Percentiles rank a stretch among this genome's conserved stretches.
Conservation (phyloP, 2,888 invertebrate genomes). For the Eugnorisma glareosa region DNA sequence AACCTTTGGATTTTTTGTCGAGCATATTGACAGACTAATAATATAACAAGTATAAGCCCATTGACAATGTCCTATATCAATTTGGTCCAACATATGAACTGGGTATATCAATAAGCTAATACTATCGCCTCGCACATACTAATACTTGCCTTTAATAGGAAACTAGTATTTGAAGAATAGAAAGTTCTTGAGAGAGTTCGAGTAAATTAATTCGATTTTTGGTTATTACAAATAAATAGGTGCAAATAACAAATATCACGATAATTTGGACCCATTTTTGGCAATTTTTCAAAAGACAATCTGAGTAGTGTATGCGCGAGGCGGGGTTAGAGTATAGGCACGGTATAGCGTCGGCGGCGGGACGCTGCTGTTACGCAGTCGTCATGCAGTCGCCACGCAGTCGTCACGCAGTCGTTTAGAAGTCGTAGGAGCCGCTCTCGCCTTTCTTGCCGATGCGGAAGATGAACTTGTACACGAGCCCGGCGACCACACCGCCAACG, state of each 20-base stretch:
- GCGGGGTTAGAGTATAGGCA: constrained; percentile 65
- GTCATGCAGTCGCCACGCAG: constrained; percentile 60
- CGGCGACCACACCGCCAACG: constrained; percentile 94
- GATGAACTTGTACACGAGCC: constrained; percentile 93
- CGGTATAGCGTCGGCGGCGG: constrained; percentile 37
- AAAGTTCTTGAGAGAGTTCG: not conserved
- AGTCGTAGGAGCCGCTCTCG: constrained; percentile 94
- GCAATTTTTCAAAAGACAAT: constrained; percentile 1
- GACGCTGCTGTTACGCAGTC: constrained; percentile 36
- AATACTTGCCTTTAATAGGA: constrained; percentile 30
- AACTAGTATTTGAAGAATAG: constrained; percentile 21
- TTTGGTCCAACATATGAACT: constrained; percentile 66
- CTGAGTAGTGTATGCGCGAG: constrained; percentile 60
- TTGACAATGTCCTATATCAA: constrained; percentile 66
- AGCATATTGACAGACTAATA: constrained; percentile 55
- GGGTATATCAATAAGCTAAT: constrained; percentile 76
- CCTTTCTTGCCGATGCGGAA: constrained; percentile 93
- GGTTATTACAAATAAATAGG: constrained; percentile 48
- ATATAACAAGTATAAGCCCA: constrained; percentile 68
- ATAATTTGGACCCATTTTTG: constrained; percentile 44
- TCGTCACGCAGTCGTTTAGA: constrained; percentile 83
- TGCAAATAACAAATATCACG: constrained; percentile 55
- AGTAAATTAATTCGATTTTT: constrained; percentile 20
- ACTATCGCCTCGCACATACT: constrained; percentile 68
- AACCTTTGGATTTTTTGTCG: constrained; percentile 67